These are phyloP conservation scores for Drosophila helvetica DNA, from an alignment of 2,888 invertebrate genomes.

Conservation along the genomic window DNA sequence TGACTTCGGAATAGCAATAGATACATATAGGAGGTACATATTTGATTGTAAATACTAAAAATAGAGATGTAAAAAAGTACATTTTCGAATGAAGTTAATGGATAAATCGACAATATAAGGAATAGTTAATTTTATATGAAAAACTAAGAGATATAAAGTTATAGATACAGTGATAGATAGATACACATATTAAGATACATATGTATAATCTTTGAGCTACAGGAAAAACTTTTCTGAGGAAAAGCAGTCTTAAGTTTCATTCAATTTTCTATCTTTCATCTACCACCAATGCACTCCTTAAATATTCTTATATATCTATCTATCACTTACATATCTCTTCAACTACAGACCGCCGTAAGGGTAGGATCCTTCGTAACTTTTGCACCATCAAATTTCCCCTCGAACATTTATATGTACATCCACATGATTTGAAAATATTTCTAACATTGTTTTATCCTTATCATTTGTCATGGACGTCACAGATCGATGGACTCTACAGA, in stretches of 20 bases:
- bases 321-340: background rate
- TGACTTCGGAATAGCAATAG: too few relatives aligned
- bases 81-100: too few relatives aligned
- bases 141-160: background rate
- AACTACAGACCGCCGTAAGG: background rate
- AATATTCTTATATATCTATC: too few relatives aligned
- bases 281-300: too few relatives aligned
- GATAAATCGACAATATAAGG: background rate
- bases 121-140: conserved; percentile 7
- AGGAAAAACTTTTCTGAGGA: too few relatives aligned
- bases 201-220: too few relatives aligned
- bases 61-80: too few relatives aligned
- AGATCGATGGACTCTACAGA: conserved; percentile 8
- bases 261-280: background rate
- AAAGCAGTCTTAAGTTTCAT: too few relatives aligned
- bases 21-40: too few relatives aligned
- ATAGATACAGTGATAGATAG: too few relatives aligned
- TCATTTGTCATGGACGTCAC: conserved; percentile 37
- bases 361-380: background rate
- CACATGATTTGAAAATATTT: conserved; percentile 17
- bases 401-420: background rate
- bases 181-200: too few relatives aligned
- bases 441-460: background rate
- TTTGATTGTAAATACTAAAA: too few relatives aligned
- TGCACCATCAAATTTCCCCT: background rate